A percentile compares a stretch with the other conserved stretches of the same genome.
Conservation (phyloP, 2,797 vertebrate species). For the Propithecus perrieri region DNA sequence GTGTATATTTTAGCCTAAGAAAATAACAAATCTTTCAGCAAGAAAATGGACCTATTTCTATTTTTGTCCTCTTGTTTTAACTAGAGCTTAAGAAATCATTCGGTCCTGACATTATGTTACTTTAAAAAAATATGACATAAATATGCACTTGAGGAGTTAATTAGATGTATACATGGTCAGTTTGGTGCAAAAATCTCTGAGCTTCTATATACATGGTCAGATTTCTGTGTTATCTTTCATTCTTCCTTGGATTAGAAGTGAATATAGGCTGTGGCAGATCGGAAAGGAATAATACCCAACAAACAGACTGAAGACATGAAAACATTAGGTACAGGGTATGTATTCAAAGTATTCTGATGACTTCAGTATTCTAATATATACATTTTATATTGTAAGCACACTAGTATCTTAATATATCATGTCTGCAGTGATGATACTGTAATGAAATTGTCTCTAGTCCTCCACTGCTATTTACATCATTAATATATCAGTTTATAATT, state of each 20-base stretch:
- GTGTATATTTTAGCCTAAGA: conserved; percentile 21
- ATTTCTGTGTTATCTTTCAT: background rate
- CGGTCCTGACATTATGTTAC: background rate
- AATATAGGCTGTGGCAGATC: background rate
- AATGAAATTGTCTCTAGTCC: background rate
- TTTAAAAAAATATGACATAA: background rate
- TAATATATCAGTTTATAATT: background rate
- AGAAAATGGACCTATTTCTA: conserved; percentile 14
- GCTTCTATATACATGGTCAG: background rate
- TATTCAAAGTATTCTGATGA: background rate
- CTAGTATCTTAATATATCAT: background rate
- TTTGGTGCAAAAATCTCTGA: background rate
- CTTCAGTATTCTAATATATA: background rate
- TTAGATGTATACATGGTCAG: background rate
- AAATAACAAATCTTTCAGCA: conserved; percentile 26
- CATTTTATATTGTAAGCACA: background rate
- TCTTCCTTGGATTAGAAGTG: background rate
- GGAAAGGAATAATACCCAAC: background rate
- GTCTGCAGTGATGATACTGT: background rate
- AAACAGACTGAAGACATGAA: background rate
- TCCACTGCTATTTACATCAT: background rate
- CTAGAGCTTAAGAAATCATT: background rate
- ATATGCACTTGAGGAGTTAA: background rate
- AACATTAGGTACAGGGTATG: background rate
- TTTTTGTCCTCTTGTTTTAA: conserved; percentile 35